These are phyloP conservation scores for Romanogobio albipinnatus DNA, from an alignment of 2,113 vertebrate genomes.

Conservation along the genomic window DNA sequence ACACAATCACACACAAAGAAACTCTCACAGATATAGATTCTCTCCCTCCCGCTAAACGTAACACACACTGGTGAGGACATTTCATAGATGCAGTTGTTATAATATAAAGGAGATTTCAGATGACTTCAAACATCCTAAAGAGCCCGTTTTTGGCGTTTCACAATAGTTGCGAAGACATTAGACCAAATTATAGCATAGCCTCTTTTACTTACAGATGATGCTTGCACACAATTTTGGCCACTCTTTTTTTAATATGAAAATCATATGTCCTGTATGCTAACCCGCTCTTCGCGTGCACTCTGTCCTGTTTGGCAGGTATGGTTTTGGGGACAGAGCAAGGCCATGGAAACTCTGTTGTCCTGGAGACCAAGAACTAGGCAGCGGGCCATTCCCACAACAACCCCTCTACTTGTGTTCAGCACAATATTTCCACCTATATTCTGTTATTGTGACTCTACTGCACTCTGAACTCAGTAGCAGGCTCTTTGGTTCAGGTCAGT, in stretches of 20 bases:
- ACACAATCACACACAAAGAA: conserved; percentile 14
- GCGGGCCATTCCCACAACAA: conserved; percentile 34
- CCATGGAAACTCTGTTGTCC: conserved; percentile 37
- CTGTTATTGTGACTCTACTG: background rate
- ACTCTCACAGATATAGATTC: conserved; percentile 41
- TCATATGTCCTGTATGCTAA: background rate
- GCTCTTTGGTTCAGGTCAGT: background rate
- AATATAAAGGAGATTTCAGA: background rate
- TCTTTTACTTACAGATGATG: background rate
- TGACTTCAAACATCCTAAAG: too few relatives aligned
- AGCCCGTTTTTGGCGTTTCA: too few relatives aligned
- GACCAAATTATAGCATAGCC: background rate
- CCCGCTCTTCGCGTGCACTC: background rate
- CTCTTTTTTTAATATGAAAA: background rate
- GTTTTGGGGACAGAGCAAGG: conserved; percentile 2
- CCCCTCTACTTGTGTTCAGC: background rate
- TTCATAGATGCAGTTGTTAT: background rate
- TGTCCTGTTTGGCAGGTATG: conserved; percentile 11
- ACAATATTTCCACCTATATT: background rate
- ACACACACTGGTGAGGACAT: background rate
- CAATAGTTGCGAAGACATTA: background rate
- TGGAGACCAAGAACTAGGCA: conserved; percentile 41
- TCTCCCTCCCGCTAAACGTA: background rate
- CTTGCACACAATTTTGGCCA: background rate
- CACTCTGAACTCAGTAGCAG: background rate